These are phyloP conservation scores for Atrina japonica DNA, from an alignment of 2,888 invertebrate genomes.

Conservation along the genomic window DNA sequence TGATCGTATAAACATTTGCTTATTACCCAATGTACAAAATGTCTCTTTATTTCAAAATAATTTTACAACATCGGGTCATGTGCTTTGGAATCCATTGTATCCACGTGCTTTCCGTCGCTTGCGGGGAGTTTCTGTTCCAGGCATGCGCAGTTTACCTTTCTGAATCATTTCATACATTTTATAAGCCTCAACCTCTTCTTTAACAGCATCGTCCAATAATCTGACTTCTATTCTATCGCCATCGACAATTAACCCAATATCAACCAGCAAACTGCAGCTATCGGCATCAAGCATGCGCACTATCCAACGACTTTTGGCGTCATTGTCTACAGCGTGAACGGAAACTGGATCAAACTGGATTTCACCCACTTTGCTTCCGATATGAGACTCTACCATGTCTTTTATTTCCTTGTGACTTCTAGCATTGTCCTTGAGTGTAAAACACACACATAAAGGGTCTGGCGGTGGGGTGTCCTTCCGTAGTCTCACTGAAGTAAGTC, in stretches of 20 bases:
- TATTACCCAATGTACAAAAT: no score
- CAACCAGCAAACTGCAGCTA: constrained; percentile 41
- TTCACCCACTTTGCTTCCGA: constrained; percentile 40
- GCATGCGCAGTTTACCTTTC: constrained; percentile 39
- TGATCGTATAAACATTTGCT: no score
- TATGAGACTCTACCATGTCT: constrained; percentile 48
- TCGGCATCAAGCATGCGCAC: constrained; percentile 49
- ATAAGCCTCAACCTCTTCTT: constrained; percentile 61
- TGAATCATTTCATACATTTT: constrained; percentile 50
- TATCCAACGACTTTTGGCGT: constrained; percentile 59
- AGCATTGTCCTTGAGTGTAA: constrained; percentile 50
- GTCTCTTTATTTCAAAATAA: no score
- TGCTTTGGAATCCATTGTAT: no score
- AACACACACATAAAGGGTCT: constrained; percentile 53
- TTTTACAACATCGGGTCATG: no score
- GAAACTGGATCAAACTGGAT: constrained; percentile 61
- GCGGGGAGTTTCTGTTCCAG: neutral
- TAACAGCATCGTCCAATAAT: constrained; percentile 56
- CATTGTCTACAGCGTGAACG: constrained; percentile 50
- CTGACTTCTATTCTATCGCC: constrained; percentile 50
- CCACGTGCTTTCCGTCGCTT: constrained; percentile 4
- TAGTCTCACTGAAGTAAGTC: constrained; percentile 50
- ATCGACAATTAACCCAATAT: constrained; percentile 50
- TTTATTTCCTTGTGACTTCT: constrained; percentile 53
- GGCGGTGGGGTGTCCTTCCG: constrained; percentile 53